These are phyloP conservation scores for Mirounga angustirostris DNA, from an alignment of 2,113 vertebrate genomes.

Conservation along the genomic window DNA sequence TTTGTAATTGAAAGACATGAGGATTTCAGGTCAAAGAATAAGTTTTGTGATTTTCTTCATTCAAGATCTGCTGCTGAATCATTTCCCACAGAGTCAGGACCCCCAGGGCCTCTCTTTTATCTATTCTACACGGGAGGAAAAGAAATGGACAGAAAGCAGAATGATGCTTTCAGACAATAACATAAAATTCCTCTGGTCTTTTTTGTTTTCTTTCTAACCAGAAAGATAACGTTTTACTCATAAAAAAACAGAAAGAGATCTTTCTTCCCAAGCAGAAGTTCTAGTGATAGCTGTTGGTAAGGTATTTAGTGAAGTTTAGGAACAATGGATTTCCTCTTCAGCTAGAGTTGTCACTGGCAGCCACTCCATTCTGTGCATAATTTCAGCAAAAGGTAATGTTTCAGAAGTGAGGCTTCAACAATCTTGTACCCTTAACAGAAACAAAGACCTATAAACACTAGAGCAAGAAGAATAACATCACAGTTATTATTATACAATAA, in stretches of 20 bases:
- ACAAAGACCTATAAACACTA: not conserved
- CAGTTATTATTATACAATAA: not conserved
- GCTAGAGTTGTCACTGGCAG: not conserved
- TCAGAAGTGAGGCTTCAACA: constrained; percentile 1
- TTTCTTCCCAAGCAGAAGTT: not conserved
- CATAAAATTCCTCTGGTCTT: not conserved
- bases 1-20: not conserved
- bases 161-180: not conserved
- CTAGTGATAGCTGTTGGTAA: not conserved
- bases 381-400: constrained; percentile 52
- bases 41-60: not conserved
- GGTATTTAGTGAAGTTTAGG: not conserved
- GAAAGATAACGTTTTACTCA: not conserved
- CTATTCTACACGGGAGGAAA: not conserved
- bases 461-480: not conserved
- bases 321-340: not conserved
- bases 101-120: constrained; percentile 13
- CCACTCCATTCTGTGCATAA: constrained; percentile 17
- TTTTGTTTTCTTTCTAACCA: not conserved
- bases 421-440: not conserved
- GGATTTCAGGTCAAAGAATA: constrained; percentile 41
- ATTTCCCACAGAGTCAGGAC: not conserved
- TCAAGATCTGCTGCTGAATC: not conserved
- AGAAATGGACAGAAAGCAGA: not conserved
- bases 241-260: not conserved